Evolutionary conservation across 92 coral and sea anemone genomes (phyloP).

Genomic region (Pocillopora meandrina): DNA sequence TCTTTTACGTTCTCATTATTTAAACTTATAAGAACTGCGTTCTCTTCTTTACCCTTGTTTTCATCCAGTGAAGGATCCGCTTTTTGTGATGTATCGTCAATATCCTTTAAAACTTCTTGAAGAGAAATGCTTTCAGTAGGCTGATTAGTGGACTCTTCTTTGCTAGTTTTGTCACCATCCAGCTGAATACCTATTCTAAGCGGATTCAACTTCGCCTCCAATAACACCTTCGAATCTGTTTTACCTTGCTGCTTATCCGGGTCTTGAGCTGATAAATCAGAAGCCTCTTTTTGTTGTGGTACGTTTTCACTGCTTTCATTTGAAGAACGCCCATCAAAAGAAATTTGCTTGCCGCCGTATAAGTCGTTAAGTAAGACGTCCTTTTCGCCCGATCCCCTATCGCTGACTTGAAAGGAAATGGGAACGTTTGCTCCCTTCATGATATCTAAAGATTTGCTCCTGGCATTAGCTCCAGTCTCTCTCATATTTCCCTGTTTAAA

Average conservation of each 20-base stretch:
- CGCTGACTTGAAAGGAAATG: slow-evolving; percentile 12
- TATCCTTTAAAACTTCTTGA: slow-evolving; percentile 31
- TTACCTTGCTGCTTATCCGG: not conserved
- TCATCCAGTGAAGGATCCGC: not conserved
- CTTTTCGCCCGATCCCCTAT: not conserved
- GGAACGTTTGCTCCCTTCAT: not conserved
- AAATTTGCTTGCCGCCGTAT: slow-evolving; percentile 6
- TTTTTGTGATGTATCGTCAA: slow-evolving; percentile 2
- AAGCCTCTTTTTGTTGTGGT: not conserved
- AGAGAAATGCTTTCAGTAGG: not conserved
- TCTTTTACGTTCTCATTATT: not conserved
- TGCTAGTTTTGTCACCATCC: slow-evolving; percentile 13
- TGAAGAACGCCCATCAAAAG: not conserved
- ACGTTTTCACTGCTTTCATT: not conserved
- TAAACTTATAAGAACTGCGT: slow-evolving; percentile 1
- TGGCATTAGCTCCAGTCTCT: not conserved
- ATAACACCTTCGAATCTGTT: slow-evolving; percentile 12
- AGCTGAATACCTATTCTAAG: slow-evolving; percentile 30
- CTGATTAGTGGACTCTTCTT: not conserved
- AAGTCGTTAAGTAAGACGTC: not conserved
- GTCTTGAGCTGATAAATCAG: not conserved
- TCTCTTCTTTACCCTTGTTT: not conserved
- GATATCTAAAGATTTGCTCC: not conserved
- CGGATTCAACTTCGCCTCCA: slow-evolving; percentile 24
- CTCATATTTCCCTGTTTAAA: not conserved